Conservation (phyloP, 2,888 invertebrate genomes). For the Chymomyza procnemis region DNA sequence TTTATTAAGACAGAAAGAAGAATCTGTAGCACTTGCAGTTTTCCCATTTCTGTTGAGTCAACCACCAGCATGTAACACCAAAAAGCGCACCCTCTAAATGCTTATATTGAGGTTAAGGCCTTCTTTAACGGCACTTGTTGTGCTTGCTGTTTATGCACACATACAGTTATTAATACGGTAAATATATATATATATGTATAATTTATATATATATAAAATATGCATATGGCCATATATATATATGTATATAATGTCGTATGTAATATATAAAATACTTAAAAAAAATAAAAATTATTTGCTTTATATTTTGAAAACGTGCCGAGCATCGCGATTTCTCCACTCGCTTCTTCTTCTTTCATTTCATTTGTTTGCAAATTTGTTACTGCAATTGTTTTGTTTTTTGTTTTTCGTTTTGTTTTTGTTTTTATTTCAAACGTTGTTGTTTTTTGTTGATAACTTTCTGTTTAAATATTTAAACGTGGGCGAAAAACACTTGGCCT, state of each 20-base stretch:
- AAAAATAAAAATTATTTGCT: neutral
- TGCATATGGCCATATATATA: neutral
- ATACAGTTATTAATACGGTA: neutral
- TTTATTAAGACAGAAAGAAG: too few species aligned
- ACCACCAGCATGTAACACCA: too few species aligned
- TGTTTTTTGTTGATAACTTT: neutral
- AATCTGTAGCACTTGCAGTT: too few species aligned
- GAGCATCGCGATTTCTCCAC: neutral
- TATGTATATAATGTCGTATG: neutral
- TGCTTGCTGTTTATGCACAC: constrained; percentile 13
- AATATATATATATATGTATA: neutral
- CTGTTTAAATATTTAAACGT: neutral
- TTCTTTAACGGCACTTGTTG: constrained; percentile 38
- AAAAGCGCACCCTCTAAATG: too few species aligned
- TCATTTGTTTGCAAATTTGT: neutral
- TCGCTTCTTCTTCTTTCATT: neutral
- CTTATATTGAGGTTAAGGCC: constrained; percentile 68
- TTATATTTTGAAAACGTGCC: constrained; percentile 2
- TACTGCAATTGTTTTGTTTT: neutral
- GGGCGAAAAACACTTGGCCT: neutral
- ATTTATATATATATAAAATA: neutral
- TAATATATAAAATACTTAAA: too few species aligned
- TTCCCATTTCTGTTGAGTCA: too few species aligned
- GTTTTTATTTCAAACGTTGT: neutral
- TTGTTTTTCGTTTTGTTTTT: neutral